Conservation (phyloP, 2,888 invertebrate species). For the Drosophila subsilvestris region DNA sequence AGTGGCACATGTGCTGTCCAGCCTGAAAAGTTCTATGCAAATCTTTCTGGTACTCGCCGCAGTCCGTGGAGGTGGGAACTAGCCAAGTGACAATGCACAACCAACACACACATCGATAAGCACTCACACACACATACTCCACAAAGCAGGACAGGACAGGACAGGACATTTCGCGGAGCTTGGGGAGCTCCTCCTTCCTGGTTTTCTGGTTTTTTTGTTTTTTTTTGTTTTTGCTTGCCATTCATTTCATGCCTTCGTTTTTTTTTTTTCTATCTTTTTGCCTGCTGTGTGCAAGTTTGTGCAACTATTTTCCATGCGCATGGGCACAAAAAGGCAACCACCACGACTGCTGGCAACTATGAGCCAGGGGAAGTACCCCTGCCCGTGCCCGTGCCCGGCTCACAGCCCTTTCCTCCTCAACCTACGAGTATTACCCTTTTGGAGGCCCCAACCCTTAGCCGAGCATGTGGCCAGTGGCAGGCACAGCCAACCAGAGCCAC, state of each 20-base stretch:
- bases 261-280: constrained; percentile 26
- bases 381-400: constrained; percentile 8
- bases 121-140: constrained; percentile 34
- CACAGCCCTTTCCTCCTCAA: constrained; percentile 4
- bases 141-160: constrained; percentile 22
- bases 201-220: constrained; percentile 33
- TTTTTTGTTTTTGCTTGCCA: constrained; percentile 38
- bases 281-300: constrained; percentile 64
- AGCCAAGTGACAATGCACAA: constrained; percentile 56
- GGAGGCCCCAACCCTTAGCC: constrained; percentile 29
- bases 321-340: constrained; percentile 75
- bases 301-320: constrained; percentile 79
- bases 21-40: constrained; percentile 52
- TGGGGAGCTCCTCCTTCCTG: constrained; percentile 42
- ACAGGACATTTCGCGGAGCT: constrained; percentile 14
- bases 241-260: constrained; percentile 44
- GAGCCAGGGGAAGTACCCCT: constrained; percentile 32
- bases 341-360: constrained; percentile 44
- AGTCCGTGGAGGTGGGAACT: constrained; percentile 49
- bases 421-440: not conserved
- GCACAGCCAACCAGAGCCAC: constrained; percentile 74
- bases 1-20: constrained; percentile 50
- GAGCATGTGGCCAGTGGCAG: constrained; percentile 44
- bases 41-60: constrained; percentile 44
- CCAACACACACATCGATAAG: constrained; percentile 54